phyloP scores from a whole-genome alignment of 2,797 vertebrate species.

The Nyctibius grandis region DNA sequence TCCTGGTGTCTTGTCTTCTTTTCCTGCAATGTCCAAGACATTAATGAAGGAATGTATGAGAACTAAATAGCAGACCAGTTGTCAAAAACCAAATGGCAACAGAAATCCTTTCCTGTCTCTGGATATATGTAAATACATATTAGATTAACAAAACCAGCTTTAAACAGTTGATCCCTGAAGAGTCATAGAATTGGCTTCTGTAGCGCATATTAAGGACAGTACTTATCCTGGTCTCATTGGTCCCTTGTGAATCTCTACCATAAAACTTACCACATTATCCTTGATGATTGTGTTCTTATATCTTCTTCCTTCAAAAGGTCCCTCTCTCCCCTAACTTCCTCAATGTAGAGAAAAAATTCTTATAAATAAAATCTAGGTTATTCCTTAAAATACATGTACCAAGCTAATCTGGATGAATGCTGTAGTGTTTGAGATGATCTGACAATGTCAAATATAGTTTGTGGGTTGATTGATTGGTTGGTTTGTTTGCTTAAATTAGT shows the following conservation, averaged over 20 bases:
- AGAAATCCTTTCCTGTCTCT: slow-evolving; percentile 47
- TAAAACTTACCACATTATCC: neutral
- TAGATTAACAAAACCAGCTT: slow-evolving; percentile 45
- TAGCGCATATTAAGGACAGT: neutral
- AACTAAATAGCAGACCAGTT: slow-evolving; percentile 64
- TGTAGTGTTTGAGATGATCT: neutral
- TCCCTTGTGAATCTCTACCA: neutral
- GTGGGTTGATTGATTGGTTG: neutral
- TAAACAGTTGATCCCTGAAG: slow-evolving; percentile 46
- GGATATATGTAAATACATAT: slow-evolving; percentile 42
- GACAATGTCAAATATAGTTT: neutral
- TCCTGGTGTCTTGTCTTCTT: slow-evolving; percentile 64
- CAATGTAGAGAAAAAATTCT: neutral
- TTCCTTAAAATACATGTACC: neutral
- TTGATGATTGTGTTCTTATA: neutral
- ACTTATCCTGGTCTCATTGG: neutral
- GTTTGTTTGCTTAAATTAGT: slow-evolving; percentile 21
- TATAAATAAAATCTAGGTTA: neutral
- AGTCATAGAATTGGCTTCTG: neutral
- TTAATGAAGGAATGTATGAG: slow-evolving; percentile 65
- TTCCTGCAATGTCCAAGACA: slow-evolving; percentile 56
- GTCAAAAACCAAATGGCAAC: slow-evolving; percentile 55
- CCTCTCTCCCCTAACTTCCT: neutral
- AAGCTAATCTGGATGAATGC: neutral
- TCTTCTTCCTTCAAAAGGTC: neutral